Percentiles rank a stretch among this genome's conserved stretches.
Conservation (phyloP, 92 coral and sea anemone species). For the Nematostella vectensis region DNA sequence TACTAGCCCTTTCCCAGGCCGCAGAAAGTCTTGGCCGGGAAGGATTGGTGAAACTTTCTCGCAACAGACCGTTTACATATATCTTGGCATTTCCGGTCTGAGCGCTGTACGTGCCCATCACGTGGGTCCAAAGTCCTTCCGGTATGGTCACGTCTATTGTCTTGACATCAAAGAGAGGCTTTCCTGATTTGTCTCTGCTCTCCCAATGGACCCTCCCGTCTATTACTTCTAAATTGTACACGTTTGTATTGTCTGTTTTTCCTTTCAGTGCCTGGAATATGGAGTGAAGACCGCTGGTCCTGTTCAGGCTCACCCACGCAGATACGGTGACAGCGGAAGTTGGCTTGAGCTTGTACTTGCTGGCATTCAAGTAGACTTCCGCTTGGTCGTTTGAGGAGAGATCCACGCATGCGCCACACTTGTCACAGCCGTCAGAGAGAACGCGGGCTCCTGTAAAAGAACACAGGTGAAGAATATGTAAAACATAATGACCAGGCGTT, state of each 20-base stretch:
- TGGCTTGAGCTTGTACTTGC: conserved; percentile 69
- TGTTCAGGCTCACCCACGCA: conserved; percentile 88
- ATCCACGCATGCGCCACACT: conserved; percentile 97
- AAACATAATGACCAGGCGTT: no score
- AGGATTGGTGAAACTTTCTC: conserved; percentile 47
- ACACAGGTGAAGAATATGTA: no score
- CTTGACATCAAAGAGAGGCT: conserved; percentile 47
- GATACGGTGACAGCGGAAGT: conserved; percentile 73
- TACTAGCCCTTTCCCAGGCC: conserved; percentile 66
- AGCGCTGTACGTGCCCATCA: conserved; percentile 81
- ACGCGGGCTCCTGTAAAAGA: conserved; percentile 61
- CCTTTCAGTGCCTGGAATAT: conserved; percentile 72
- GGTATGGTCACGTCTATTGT: conserved; percentile 89
- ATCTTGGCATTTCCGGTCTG: conserved; percentile 71
- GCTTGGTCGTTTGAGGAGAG: conserved; percentile 62
- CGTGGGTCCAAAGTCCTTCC: conserved; percentile 95
- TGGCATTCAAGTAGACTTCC: conserved; percentile 59
- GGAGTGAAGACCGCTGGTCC: conserved; percentile 77
- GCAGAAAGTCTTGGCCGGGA: conserved; percentile 56
- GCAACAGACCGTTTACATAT: conserved; percentile 79
- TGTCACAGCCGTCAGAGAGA: conserved; percentile 86
- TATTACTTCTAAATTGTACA: conserved; percentile 72
- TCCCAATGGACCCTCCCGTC: conserved; percentile 89
- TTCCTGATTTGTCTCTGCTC: conserved; percentile 50
- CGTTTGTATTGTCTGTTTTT: conserved; percentile 30